phyloP scores from a whole-genome alignment of 2,113 vertebrate genomes.

The Caranx ignobilis region DNA sequence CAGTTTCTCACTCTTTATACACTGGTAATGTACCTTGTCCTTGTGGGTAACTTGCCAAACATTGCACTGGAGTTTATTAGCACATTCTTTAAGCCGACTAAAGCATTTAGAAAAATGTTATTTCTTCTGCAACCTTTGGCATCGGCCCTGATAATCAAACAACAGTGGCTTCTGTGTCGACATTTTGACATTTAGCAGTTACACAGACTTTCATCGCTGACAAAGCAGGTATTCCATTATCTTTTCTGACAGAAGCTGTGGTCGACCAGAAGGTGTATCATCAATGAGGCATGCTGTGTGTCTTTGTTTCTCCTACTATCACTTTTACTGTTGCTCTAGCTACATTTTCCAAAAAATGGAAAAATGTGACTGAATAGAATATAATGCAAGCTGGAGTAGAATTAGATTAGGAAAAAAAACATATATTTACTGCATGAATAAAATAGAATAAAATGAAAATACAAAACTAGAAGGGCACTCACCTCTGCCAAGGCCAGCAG shows the following conservation, averaged over 20 bases:
- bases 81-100: background rate
- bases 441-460: background rate
- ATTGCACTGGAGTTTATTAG: background rate
- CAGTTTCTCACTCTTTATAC: background rate
- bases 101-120: background rate
- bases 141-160: background rate
- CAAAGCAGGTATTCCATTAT: background rate
- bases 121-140: background rate
- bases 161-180: slow-evolving; percentile 23
- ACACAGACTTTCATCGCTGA: slow-evolving; percentile 17
- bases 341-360: background rate
- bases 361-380: background rate
- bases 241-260: background rate
- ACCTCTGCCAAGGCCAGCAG: too few species aligned
- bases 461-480: too few species aligned
- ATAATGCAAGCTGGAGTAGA: background rate
- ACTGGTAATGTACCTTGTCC: background rate
- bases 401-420: background rate
- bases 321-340: background rate
- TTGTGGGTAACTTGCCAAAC: background rate
- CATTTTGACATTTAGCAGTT: slow-evolving; percentile 28
- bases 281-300: background rate
- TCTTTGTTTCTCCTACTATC: background rate
- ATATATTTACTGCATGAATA: background rate
- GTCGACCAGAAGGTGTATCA: slow-evolving; percentile 18